Conservation (phyloP, 2,888 invertebrate genomes). For the Ophonus ardosiacus region DNA sequence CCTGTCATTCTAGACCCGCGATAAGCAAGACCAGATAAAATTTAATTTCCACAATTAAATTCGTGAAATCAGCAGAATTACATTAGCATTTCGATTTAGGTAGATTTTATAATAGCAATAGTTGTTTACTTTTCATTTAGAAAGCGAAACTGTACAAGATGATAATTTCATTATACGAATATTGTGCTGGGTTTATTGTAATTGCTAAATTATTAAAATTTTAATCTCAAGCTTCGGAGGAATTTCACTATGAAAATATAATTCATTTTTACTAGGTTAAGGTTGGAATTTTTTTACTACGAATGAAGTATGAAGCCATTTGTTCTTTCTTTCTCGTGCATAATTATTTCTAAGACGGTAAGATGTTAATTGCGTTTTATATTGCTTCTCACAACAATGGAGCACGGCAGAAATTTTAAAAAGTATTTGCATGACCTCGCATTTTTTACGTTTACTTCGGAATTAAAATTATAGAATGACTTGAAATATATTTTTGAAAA, state of each 20-base stretch:
- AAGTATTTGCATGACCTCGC: neutral
- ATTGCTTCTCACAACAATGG: slow-evolving; percentile 31
- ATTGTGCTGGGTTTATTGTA: neutral
- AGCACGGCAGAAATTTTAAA: neutral
- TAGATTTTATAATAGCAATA: slow-evolving; percentile 3
- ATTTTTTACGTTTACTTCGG: neutral
- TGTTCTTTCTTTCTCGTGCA: slow-evolving; percentile 36
- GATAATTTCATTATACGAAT: neutral
- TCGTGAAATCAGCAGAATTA: neutral
- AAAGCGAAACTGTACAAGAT: neutral
- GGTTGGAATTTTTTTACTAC: slow-evolving; percentile 1
- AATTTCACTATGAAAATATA: slow-evolving; percentile 14
- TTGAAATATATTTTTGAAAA: no score
- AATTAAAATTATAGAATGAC: neutral
- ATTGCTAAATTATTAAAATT: neutral
- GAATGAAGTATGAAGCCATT: slow-evolving; percentile 4
- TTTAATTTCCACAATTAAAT: neutral
- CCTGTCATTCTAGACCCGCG: no score
- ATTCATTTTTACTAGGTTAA: slow-evolving; percentile 4
- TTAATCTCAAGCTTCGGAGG: neutral
- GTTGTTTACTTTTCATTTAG: neutral
- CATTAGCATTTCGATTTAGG: neutral
- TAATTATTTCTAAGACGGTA: slow-evolving; percentile 52
- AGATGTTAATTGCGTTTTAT: slow-evolving; percentile 58
- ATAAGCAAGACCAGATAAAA: neutral